Base-by-base conservation (phyloP, 2,797 vertebrate species). In the Geotrypetes seraphini region DNA sequence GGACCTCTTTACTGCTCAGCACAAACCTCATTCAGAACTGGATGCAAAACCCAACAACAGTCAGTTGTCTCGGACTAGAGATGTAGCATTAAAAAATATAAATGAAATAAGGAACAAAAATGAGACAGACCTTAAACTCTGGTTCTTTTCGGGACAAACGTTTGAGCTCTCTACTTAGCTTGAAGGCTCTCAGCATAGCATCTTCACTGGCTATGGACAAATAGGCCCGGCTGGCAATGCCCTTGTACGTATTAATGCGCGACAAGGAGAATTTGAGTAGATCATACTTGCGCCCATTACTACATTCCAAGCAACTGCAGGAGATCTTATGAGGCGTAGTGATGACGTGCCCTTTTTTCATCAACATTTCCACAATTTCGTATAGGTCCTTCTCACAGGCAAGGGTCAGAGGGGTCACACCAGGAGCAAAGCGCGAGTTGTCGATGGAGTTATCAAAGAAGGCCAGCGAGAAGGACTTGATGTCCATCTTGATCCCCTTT, bases 361-460 rank as follows among this genome's bases (percentile, higher is more conserved):
- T 85, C 24, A 95, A 78, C 83, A 93, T 83, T 46, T 78, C 75
- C 22, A 91, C 89, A 0, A 95, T 90, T 8, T 92, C 87, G 10
- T 91, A 94, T 19, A 91, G 75, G 60, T 95, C 88, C 47, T 94
- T 93, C 72, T 95, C 90, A 43, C 90, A 91, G 40, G 90, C 90
- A 48, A 93, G 58, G 2, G 91, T 91, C 47, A 93, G 74, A 2
- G 90, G 90, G 1, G 91, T 94, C 42, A 93, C 87, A 1, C 91
- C 91, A 0, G 89, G 91, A 2, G 89, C 90, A 19, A 92, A 95
- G 55, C 86, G 85, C 1, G 91, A 91, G 58, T 89, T 85, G 52
- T 93, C 89, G 7, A 94, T 89, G 2, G 88, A 91, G 3, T 75
- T 86, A 60, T 94, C 91, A 25, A 92, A 92, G 59, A 94, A 87